Percentiles rank a stretch among this genome's conserved stretches.
phyloP scores from a whole-genome alignment of 1,140 invertebrate species.

The Pogonomyrmex californicus region DNA sequence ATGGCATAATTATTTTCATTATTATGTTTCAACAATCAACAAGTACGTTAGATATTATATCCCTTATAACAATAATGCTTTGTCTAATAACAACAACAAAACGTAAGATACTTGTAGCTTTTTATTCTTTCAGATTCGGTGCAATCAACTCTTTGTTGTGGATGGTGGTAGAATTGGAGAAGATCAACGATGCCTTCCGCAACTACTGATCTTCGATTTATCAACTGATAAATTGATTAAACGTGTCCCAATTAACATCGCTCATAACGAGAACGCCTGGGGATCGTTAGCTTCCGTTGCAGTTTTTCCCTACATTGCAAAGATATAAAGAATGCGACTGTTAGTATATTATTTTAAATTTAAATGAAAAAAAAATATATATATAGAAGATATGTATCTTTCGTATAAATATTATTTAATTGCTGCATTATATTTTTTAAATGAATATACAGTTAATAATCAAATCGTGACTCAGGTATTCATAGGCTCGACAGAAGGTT shows the following conservation, averaged over 20 bases:
- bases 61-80: background rate
- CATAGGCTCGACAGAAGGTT: background rate
- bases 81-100: background rate
- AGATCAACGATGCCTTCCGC: background rate
- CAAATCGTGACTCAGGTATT: conserved; percentile 3
- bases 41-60: background rate
- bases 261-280: background rate
- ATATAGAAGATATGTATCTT: background rate
- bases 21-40: background rate
- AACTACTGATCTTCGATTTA: conserved; percentile 34
- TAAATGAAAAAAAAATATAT: background rate
- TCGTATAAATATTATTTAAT: background rate
- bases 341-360: background rate
- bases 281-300: conserved; percentile 2
- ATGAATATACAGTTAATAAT: background rate
- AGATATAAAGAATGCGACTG: background rate
- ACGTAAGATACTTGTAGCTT: background rate
- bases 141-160: conserved; percentile 27
- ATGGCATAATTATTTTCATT: background rate
- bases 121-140: background rate
- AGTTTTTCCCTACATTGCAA: background rate
- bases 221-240: conserved; percentile 27
- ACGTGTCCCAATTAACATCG: background rate
- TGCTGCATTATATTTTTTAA: background rate
- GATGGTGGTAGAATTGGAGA: conserved; percentile 19